Conservation (phyloP, 2,113 vertebrate species). For the Cololabis saira region DNA sequence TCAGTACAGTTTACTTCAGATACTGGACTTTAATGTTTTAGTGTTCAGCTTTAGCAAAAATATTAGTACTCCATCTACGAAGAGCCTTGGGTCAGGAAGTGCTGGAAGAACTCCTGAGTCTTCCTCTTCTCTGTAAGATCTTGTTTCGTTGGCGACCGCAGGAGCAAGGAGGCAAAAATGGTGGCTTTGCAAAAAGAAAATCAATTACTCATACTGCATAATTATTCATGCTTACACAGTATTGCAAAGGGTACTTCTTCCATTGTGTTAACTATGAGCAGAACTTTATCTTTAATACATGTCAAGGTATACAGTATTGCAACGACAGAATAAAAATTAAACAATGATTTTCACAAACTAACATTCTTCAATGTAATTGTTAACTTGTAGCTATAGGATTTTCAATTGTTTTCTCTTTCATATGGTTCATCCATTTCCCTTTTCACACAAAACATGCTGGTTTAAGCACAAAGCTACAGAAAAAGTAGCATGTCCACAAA, state of each 20-base stretch:
- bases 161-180: constrained; percentile 89
- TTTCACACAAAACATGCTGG: constrained; percentile 2
- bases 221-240: constrained; percentile 13
- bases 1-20: constrained; percentile 66
- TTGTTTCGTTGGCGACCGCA: constrained; percentile 83
- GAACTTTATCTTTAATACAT: too few relatives aligned
- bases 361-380: too few relatives aligned
- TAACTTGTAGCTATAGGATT: too few relatives aligned
- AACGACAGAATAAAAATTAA: too few relatives aligned
- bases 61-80: constrained; percentile 52
- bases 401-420: not conserved
- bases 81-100: constrained; percentile 82
- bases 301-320: too few relatives aligned
- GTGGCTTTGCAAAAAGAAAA: constrained; percentile 80
- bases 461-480: constrained; percentile 23
- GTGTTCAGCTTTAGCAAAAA: constrained; percentile 58
- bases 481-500: constrained; percentile 7
- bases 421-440: not conserved
- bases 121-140: constrained; percentile 87
- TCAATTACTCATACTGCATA: constrained; percentile 6
- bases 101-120: constrained; percentile 90
- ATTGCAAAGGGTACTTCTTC: not conserved
- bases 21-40: constrained; percentile 65
- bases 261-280: too few relatives aligned
- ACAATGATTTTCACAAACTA: too few relatives aligned